Percentiles rank a stretch among this genome's conserved stretches.
phyloP scores from a whole-genome alignment of 2,113 vertebrate genomes.

The Cryptotis parvus region DNA sequence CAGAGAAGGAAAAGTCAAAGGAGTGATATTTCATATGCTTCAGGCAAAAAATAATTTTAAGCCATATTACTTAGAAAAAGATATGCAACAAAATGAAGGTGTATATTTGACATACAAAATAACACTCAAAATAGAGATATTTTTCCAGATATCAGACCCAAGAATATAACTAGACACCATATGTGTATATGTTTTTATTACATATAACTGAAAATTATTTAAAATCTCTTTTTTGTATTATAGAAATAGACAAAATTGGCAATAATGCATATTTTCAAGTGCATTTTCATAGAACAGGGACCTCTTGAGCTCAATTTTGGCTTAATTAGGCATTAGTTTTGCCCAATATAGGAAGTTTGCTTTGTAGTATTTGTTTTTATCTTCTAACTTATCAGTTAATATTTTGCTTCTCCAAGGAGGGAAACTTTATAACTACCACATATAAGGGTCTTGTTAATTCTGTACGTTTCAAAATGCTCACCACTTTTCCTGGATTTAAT shows the following conservation, averaged over 20 bases:
- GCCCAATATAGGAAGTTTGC: not conserved
- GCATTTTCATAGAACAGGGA: not conserved
- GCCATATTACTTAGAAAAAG: not conserved
- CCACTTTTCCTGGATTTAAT: constrained; percentile 76
- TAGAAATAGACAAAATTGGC: not conserved
- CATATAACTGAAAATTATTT: constrained; percentile 25
- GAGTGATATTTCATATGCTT: not conserved
- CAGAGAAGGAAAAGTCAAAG: constrained; percentile 5
- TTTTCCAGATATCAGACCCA: not conserved
- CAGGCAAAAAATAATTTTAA: not conserved
- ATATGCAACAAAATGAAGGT: not conserved
- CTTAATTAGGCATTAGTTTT: not conserved
- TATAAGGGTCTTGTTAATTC: constrained; percentile 67
- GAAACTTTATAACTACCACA: constrained; percentile 9
- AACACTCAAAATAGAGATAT: not conserved
- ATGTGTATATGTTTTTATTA: not conserved
- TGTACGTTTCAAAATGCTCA: constrained; percentile 65
- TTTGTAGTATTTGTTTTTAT: constrained; percentile 10
- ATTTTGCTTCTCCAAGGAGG: constrained; percentile 23
- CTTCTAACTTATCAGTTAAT: constrained; percentile 25
- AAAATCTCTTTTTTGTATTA: not conserved
- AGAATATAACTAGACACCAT: not conserved
- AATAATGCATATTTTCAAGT: not conserved
- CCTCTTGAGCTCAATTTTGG: not conserved
- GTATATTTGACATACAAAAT: not conserved